Conservation (phyloP, 1,140 invertebrate genomes). For the Apis cerana region DNA sequence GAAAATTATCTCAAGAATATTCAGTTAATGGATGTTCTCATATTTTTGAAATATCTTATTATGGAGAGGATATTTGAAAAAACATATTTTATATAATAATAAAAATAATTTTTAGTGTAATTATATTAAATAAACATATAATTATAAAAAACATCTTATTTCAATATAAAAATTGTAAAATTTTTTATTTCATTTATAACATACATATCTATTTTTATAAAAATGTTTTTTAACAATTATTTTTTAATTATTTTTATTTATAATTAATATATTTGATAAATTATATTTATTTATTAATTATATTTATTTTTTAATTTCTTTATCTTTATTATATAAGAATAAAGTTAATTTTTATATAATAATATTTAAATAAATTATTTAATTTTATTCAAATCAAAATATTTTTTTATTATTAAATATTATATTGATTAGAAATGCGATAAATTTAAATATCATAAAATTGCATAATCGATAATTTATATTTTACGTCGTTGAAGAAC, state of each 20-base stretch:
- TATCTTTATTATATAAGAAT: neutral
- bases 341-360: neutral
- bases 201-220: neutral
- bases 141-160: neutral
- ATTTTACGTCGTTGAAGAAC: constrained; percentile 21
- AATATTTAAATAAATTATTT: neutral
- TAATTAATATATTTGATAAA: too few relatives aligned
- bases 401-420: constrained; percentile 6
- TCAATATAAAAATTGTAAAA: neutral
- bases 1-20: too few relatives aligned
- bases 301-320: neutral
- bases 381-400: neutral
- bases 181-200: neutral
- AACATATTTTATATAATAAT: neutral
- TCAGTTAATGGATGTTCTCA: too few relatives aligned
- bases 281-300: neutral
- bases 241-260: neutral
- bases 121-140: neutral
- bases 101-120: neutral
- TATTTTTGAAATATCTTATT: too few relatives aligned
- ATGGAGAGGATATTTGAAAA: too few relatives aligned
- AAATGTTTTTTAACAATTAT: neutral
- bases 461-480: constrained; percentile 33
- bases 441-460: constrained; percentile 12
- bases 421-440: constrained; percentile 34